phyloP scores from a whole-genome alignment of 2,888 invertebrate genomes.

The Calameuta idolon region DNA sequence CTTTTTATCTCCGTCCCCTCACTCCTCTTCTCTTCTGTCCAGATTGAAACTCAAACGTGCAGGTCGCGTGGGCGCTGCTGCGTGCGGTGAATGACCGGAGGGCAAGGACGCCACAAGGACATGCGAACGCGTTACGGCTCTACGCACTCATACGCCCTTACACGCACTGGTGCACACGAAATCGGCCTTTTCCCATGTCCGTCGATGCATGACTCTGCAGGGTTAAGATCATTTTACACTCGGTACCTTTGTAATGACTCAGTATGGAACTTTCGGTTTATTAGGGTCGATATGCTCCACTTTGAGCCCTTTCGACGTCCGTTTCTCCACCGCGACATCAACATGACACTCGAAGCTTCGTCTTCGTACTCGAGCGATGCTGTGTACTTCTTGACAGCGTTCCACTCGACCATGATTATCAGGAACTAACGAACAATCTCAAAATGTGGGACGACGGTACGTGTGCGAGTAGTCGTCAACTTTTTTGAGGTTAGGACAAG shows the following conservation, averaged over 20 bases:
- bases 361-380: background rate
- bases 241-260: background rate
- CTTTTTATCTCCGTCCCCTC: background rate
- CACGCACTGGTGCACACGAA: conserved; percentile 13
- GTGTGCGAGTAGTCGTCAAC: background rate
- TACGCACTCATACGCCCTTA: conserved; percentile 17
- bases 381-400: background rate
- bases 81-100: conserved; percentile 61
- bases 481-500: background rate
- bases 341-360: background rate
- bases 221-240: background rate
- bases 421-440: background rate
- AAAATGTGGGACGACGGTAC: background rate
- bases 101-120: conserved; percentile 66
- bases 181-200: background rate
- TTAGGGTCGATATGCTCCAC: background rate
- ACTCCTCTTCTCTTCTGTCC: background rate
- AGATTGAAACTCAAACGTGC: conserved; percentile 36
- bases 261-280: background rate
- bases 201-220: background rate
- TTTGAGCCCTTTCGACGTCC: background rate
- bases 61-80: conserved; percentile 49
- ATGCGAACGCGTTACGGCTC: conserved; percentile 31
- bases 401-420: background rate
- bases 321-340: background rate